Evolutionary conservation across 2,797 vertebrate genomes (phyloP), one percentile per base, ranked within the genome.

Genomic region (Otolemur crassicaudatus): DNA sequence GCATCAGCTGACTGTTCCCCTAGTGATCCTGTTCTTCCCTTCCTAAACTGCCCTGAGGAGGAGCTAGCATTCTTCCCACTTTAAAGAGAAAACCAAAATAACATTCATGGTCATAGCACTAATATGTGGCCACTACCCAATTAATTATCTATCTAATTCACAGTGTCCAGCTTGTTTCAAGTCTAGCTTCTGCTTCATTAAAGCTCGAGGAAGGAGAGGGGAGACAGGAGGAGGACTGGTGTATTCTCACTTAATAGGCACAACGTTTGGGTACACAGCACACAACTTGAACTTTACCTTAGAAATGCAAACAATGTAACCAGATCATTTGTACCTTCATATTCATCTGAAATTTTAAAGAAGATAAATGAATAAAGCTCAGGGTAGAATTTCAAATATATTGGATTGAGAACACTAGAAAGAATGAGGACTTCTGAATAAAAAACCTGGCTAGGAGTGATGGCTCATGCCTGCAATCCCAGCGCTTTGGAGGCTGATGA

Each of bases 341-440:
- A 53, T 53, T 53, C 49, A 53, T 53, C 49, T 53, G 49, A 53
- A 53, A 53, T 53, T 14, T 53, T 53, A 53, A 53, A 53, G 14
- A 53, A 53, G 49, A 53, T n/a, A 90, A 91, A 69, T n/a, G 87
- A 91, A 69, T 29, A 87, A 91, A 69, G 46, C 60, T 69, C 75
- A 53, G 22, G 14, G 31, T 2, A 87, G 31, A 76, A 67, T 65
- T 91, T 92, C 63, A 80, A 95, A 23, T 46, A n/a, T 3, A 12
- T 1, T 9, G 80, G 69, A 75, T 7, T 40, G 86, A 76, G n/a
- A n/a, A 81, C 61, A 53, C 1, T n/a, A 37, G 79, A 49, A 80
- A 85, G n/a, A 91, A 93, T 1, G 2, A 69, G 67, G 37, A 87
- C 37, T 90, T 89, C 19, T 80, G 53, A 94, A 43, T 56, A 61